Evolutionary conservation across 2,113 vertebrate species (phyloP).

Genomic region (Chaenogobius annularis): DNA sequence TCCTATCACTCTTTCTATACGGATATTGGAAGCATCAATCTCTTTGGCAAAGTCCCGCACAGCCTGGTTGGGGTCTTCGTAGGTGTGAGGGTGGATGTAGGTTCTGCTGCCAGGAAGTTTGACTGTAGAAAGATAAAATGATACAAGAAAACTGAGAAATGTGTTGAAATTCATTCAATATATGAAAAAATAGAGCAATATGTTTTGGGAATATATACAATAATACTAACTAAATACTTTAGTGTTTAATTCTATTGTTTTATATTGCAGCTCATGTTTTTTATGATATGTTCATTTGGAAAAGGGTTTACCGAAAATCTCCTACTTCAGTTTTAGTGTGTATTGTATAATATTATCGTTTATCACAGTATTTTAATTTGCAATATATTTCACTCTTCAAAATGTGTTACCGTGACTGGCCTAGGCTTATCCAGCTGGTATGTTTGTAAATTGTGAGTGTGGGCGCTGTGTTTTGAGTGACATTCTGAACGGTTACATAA

Average conservation of each 20-base stretch:
- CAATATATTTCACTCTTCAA: too few species aligned
- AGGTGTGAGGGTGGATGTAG: conserved; percentile 83
- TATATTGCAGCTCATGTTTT: too few species aligned
- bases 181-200: too few species aligned
- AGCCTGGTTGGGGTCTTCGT: conserved; percentile 83
- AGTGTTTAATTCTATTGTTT: too few species aligned
- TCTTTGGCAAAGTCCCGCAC: conserved; percentile 83
- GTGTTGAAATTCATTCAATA: neutral
- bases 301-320: too few species aligned
- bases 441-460: conserved; percentile 2
- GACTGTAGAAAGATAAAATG: conserved; percentile 60
- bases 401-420: too few species aligned
- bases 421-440: neutral
- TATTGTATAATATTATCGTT: too few species aligned
- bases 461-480: conserved; percentile 38
- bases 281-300: too few species aligned
- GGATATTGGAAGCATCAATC: conserved; percentile 82
- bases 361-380: too few species aligned
- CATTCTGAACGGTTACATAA: conserved; percentile 43
- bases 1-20: conserved; percentile 82
- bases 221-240: too few species aligned
- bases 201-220: too few species aligned
- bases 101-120: conserved; percentile 81
- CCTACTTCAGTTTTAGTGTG: too few species aligned
- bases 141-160: conserved; percentile 3